These are phyloP conservation scores for Anguilla rostrata DNA, from an alignment of 2,113 vertebrate genomes.

Conservation along the genomic window DNA sequence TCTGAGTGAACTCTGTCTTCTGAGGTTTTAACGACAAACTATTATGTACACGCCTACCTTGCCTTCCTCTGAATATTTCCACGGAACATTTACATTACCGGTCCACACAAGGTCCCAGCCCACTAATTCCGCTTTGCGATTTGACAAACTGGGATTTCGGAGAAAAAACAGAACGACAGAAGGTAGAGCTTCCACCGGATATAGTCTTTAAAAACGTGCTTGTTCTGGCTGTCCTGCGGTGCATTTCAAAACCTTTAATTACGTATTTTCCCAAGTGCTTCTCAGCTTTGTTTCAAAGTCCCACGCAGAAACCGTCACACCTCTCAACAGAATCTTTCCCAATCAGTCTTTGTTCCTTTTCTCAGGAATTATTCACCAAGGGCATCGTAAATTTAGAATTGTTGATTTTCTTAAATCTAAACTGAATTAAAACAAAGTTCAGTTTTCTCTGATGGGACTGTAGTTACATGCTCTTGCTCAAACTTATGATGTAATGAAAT, in stretches of 20 bases:
- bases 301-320: background rate
- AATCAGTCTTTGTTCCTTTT: background rate
- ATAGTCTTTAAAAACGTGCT: background rate
- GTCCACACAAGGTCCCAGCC: background rate
- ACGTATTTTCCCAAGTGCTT: background rate
- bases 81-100: background rate
- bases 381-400: background rate
- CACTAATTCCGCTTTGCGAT: background rate
- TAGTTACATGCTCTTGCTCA: too few species aligned
- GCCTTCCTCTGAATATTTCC: background rate
- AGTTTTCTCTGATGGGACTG: too few species aligned
- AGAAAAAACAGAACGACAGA: background rate
- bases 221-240: background rate
- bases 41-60: background rate
- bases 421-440: background rate
- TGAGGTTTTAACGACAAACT: background rate
- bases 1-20: background rate
- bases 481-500: too few species aligned
- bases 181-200: background rate
- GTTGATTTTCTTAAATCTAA: background rate
- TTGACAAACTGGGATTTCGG: background rate
- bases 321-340: background rate
- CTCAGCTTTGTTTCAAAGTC: background rate
- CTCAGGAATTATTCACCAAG: background rate
- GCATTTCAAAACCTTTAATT: background rate